Base-by-base conservation (phyloP, 2,797 vertebrate genomes). In the Pachyuromys duprasi region DNA sequence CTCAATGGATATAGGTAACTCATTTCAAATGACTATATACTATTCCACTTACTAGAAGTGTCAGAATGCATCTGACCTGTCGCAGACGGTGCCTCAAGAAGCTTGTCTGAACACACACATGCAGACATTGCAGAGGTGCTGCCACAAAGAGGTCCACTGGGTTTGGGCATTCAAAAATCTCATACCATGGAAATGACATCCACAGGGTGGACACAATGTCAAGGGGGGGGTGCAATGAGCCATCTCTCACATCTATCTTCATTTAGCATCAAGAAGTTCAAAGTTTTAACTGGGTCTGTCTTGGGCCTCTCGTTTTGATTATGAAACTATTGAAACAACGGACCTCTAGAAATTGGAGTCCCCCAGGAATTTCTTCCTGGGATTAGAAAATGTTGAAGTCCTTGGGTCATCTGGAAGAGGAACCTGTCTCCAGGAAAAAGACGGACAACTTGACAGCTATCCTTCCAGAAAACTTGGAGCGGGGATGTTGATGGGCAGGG, bases 81-180 rank as follows among this genome's bases (percentile, higher is more conserved):
- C 1, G 1, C 18, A 8, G 80, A 24, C 0, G 3, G 0, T 1
- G 4, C 26, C 2, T 1, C 2, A 11, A 57, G 0, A 2, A 15
- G 11, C 4, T 18, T 6, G 33, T 15, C 1, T 3, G 42, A 0
- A 11, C 2, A 14, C 0, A 1, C 0, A 0, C 14, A 13, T 22
- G 1, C 6, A 3, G 17, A 0, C 17, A 1, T 49, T 0, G 2
- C 4, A 26, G 53, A 53, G 7, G 0, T 12, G 0, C 4, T 65
- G 36, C 65, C 62, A 1, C 0, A 0, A 1, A 9, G 81, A n/a
- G 8, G 9, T 22, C 14, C 4, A 0, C 9, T 0, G 67, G 28
- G 49, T 0, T 57, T 26, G 75, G 90, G 33, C 0, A 2, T 14
- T 28, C 45, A 49, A 26, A 11, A 5, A 5, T 17, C 39, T n/a